A percentile compares a stretch with the other conserved stretches of the same genome.
Evolutionary conservation across 2,797 vertebrate genomes (phyloP).

Genomic region (Crocodylus rhombifer): DNA sequence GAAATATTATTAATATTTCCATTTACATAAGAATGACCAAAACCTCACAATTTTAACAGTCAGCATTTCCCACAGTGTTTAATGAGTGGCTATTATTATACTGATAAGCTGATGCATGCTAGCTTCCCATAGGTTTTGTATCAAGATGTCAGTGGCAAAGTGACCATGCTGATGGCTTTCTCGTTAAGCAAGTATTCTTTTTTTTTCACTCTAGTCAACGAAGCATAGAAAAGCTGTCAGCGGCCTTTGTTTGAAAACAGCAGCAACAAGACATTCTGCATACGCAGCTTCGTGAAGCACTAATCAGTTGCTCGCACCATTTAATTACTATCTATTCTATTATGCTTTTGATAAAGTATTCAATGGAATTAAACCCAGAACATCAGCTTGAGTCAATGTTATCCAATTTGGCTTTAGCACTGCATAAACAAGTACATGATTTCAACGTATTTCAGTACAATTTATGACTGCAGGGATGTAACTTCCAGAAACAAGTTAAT

Average conservation of each 20-base stretch:
- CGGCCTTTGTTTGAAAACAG: conserved; percentile 58
- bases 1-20: background rate
- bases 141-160: conserved; percentile 44
- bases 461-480: conserved; percentile 43
- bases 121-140: background rate
- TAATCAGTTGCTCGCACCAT: conserved; percentile 36
- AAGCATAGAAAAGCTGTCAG: conserved; percentile 53
- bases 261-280: conserved; percentile 32
- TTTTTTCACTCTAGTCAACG: conserved; percentile 57
- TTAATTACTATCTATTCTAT: conserved; percentile 68
- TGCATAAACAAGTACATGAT: conserved; percentile 34
- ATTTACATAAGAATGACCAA: background rate
- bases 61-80: conserved; percentile 26
- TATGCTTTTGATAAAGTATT: conserved; percentile 39
- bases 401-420: conserved; percentile 47
- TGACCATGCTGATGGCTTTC: conserved; percentile 56
- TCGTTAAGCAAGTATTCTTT: conserved; percentile 45
- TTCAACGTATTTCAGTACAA: conserved; percentile 50
- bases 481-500: conserved; percentile 48
- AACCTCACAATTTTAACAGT: background rate
- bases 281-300: conserved; percentile 26
- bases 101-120: background rate
- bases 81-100: conserved; percentile 21
- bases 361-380: conserved; percentile 47
- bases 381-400: conserved; percentile 47